Evolutionary conservation across 1,140 invertebrate genomes (phyloP).

Genomic region (Hyphantria cunea): DNA sequence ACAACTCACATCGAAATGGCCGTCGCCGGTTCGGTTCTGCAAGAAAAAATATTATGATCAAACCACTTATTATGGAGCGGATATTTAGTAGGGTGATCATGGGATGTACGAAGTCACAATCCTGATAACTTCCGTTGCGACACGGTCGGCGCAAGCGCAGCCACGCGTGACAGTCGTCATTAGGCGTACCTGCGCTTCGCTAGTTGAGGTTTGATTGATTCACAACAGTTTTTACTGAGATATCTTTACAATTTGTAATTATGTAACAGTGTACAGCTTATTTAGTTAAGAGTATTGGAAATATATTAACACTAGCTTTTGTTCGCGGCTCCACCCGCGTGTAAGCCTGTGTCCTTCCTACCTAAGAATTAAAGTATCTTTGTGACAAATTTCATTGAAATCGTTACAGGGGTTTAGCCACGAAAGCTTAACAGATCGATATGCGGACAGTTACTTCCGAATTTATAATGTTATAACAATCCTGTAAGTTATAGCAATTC

Average conservation of each 20-base stretch:
- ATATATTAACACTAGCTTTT: too few species aligned
- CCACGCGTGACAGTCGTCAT: constrained; percentile 46
- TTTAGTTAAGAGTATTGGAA: too few species aligned
- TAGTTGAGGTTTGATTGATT: constrained; percentile 29
- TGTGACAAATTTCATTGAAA: too few species aligned
- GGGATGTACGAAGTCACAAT: constrained; percentile 54
- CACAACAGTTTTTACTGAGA: background rate
- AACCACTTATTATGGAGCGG: background rate
- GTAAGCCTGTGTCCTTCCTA: too few species aligned
- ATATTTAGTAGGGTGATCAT: constrained; percentile 28
- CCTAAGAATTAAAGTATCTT: too few species aligned
- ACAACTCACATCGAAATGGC: constrained; percentile 84
- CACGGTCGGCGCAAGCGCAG: constrained; percentile 55
- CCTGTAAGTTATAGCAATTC: too few species aligned
- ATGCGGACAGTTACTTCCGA: too few species aligned
- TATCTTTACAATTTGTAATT: background rate
- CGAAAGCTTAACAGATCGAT: too few species aligned
- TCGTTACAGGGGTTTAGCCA: too few species aligned
- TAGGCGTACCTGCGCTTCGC: constrained; percentile 31
- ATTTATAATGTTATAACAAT: too few species aligned
- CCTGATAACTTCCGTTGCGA: constrained; percentile 64
- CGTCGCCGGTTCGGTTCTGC: constrained; percentile 85
- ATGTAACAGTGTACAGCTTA: background rate
- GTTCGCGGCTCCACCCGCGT: too few species aligned
- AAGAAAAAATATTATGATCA: constrained; percentile 59